Evolutionary conservation across 2,888 invertebrate species (phyloP).

Genomic region (Drosophila atripex): DNA sequence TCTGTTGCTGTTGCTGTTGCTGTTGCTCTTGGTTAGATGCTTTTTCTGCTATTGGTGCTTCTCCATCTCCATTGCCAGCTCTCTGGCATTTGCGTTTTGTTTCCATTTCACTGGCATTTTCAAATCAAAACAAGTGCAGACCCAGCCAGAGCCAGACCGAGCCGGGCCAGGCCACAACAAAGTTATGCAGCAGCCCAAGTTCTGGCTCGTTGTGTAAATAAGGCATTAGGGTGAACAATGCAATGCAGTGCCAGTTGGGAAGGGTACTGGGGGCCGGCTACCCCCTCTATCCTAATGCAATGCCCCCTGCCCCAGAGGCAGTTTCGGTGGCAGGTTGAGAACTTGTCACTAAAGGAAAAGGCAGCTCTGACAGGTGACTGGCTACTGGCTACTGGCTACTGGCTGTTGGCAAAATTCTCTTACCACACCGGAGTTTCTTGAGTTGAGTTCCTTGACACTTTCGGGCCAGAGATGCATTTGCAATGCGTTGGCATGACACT

Average conservation of each 20-base stretch:
- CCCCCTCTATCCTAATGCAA: too few relatives aligned
- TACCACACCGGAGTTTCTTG: conserved; percentile 14
- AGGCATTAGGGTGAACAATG: conserved; percentile 15
- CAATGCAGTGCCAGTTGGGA: background rate
- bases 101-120: conserved; percentile 21
- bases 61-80: background rate
- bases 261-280: too few relatives aligned
- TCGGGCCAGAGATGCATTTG: conserved; percentile 18
- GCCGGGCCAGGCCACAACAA: conserved; percentile 3
- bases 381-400: conserved; percentile 15
- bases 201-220: conserved; percentile 25
- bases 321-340: conserved; percentile 18
- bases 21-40: too few relatives aligned
- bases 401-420: background rate
- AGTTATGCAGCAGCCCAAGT: conserved; percentile 25
- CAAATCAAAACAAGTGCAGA: conserved; percentile 31
- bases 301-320: background rate
- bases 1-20: too few relatives aligned
- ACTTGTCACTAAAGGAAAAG: conserved; percentile 26
- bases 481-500: conserved; percentile 8
- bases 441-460: conserved; percentile 33
- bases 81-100: conserved; percentile 21
- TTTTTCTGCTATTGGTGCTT: background rate
- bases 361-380: conserved; percentile 25
- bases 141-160: conserved; percentile 1